Percentiles rank a stretch among this genome's conserved stretches.
Conservation (phyloP, 2,113 vertebrate genomes). For the Spea bombifrons region DNA sequence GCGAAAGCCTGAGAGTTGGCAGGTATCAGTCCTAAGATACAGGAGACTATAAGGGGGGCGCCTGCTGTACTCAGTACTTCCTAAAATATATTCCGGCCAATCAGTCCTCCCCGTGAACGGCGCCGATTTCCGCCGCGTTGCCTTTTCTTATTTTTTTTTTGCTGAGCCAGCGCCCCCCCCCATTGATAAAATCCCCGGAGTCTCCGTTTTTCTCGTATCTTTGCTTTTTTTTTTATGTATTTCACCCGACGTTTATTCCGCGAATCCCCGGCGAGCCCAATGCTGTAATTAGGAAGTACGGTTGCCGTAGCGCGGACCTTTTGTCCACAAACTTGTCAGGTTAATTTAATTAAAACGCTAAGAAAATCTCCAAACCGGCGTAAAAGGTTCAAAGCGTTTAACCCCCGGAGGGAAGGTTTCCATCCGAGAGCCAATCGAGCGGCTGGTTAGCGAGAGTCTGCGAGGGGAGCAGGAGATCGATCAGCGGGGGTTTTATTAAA, state of each 20-base stretch:
- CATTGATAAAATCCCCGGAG: too few relatives aligned
- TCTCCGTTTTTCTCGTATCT: too few relatives aligned
- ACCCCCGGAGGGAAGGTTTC: constrained; percentile 45
- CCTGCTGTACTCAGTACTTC: too few relatives aligned
- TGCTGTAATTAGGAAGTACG: constrained; percentile 47
- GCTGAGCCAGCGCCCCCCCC: too few relatives aligned
- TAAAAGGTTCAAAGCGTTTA: constrained; percentile 37
- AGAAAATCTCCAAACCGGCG: constrained; percentile 49
- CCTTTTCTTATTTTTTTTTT: too few relatives aligned
- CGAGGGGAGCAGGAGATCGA: constrained; percentile 50
- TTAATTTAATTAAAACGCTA: constrained; percentile 56
- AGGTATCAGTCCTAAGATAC: too few relatives aligned
- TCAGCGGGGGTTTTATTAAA: constrained; percentile 52
- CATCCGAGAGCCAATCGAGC: constrained; percentile 51
- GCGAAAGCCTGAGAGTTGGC: too few relatives aligned
- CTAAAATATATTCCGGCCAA: too few relatives aligned
- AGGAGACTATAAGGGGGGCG: too few relatives aligned
- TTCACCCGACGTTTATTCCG: background rate
- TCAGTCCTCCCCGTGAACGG: too few relatives aligned
- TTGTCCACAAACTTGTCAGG: constrained; percentile 57
- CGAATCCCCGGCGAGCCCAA: constrained; percentile 52
- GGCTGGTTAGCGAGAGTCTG: background rate
- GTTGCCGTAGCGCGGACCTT: constrained; percentile 29
- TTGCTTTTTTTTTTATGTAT: background rate
- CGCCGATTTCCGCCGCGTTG: too few relatives aligned